Base-by-base conservation (phyloP, 1,140 invertebrate species). In the Cyclargus thomasi region DNA sequence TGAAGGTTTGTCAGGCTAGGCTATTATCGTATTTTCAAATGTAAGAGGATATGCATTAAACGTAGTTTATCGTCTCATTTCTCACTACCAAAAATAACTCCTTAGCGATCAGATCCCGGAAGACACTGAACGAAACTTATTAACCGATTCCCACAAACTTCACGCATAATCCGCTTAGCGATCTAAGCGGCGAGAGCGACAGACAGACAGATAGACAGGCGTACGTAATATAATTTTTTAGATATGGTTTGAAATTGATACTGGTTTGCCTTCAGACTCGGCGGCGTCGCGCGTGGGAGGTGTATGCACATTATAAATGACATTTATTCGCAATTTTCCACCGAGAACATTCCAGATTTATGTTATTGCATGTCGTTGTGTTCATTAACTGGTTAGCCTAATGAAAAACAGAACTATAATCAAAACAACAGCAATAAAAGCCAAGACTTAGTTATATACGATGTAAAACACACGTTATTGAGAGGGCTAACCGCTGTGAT, bases 261-360 rank as follows among this genome's bases (percentile, higher is more conserved):
- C 75, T 75, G 67, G 84, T 81, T 86, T 68, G 73, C 82, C 81
- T 85, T 82, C 78, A 86, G 84, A 85, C 82, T 62, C 78, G 73
- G 62, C 79, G 84, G 84, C 84, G 84, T 65, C 80, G 67, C 10
- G 67, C 74, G 74, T 75, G 74, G 74, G 71, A 63, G 69, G 67
- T 5, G 39, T 47, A 55, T 18, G 55, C 55, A 20, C 20, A 59
- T 57, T 57, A 20, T 20, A 59, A n/a, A 20, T 59, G 17, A 59
- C 55, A 59, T 20, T 59, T 59, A 59, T 20, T 18, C 18, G 55
- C 55, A 59, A 21, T 59, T 59, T 20, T 11, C 55, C 55, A 17
- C 20, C 3, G 4, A 59, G 17, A 59, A 59, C 17, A 21, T 59
- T 59, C 55, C 10, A 21, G 3, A 20, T 59, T 59, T 59, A 55